A percentile compares a stretch with the other conserved stretches of the same genome.
phyloP scores from a whole-genome alignment of 2,888 invertebrate species.

The Baronia brevicornis region DNA sequence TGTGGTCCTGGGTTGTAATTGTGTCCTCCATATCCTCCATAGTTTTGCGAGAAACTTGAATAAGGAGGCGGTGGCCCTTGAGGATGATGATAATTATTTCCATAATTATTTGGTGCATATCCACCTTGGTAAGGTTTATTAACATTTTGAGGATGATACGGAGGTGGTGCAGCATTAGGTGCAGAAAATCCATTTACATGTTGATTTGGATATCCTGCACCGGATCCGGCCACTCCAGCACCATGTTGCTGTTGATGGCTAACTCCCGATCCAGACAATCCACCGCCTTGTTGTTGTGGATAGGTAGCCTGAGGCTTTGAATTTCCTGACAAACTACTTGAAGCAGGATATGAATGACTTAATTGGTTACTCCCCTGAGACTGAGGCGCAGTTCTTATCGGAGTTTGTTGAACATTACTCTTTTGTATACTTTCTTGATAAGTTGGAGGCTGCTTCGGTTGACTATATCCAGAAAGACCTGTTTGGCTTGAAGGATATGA shows the following conservation, averaged over 20 bases:
- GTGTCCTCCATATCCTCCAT: conserved; percentile 34
- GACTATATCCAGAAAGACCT: conserved; percentile 47
- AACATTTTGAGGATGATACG: conserved; percentile 33
- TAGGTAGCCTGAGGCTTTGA: conserved; percentile 30
- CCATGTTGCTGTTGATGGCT: conserved; percentile 34
- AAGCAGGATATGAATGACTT: conserved; percentile 50
- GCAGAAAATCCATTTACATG: conserved; percentile 33
- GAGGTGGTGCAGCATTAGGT: conserved; percentile 37
- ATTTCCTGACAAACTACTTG: conserved; percentile 52
- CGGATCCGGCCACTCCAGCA: conserved; percentile 10
- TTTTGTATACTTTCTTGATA: conserved; percentile 53
- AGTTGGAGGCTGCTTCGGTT: conserved; percentile 37
- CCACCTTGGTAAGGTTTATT: conserved; percentile 24
- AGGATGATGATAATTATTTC: conserved; percentile 42
- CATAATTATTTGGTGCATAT: conserved; percentile 33
- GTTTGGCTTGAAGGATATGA: conserved; percentile 58
- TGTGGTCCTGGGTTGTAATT: conserved; percentile 40
- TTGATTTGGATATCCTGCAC: conserved; percentile 18
- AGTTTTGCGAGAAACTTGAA: conserved; percentile 31
- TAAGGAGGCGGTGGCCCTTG: conserved; percentile 55
- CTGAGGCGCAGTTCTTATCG: conserved; percentile 17
- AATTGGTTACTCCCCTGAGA: conserved; percentile 20
- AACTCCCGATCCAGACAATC: conserved; percentile 32
- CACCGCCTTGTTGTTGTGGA: conserved; percentile 32
- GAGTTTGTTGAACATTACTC: conserved; percentile 36